phyloP scores from a whole-genome alignment of 2,888 invertebrate genomes.

The Balanococcus diminutus region DNA sequence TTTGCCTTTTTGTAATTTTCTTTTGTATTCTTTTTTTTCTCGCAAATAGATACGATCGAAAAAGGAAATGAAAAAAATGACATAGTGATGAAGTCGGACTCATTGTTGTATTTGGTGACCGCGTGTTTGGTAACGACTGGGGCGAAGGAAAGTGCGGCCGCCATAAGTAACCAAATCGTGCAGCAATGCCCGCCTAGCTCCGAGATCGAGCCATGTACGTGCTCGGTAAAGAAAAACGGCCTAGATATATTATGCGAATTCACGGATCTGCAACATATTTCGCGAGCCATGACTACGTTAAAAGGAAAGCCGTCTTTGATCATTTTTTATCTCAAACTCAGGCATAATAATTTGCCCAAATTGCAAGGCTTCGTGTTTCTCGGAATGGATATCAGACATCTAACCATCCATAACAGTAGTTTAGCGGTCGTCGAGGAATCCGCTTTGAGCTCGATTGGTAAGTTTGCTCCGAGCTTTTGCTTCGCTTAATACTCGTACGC shows the following conservation, averaged over 20 bases:
- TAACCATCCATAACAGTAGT: constrained; percentile 88
- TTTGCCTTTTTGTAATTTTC: too few species aligned
- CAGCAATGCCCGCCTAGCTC: constrained; percentile 72
- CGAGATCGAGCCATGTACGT: constrained; percentile 81
- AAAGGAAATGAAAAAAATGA: constrained; percentile 47
- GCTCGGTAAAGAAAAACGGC: constrained; percentile 85
- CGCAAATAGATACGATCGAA: constrained; percentile 18
- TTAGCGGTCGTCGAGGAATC: constrained; percentile 85
- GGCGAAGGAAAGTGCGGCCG: constrained; percentile 25
- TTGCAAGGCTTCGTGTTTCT: constrained; percentile 85
- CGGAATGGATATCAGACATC: constrained; percentile 84
- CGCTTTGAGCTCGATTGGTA: constrained; percentile 85
- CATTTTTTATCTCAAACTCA: constrained; percentile 85
- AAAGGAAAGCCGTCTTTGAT: constrained; percentile 78
- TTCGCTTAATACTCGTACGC: background rate
- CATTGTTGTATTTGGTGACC: constrained; percentile 49
- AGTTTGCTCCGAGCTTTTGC: constrained; percentile 60
- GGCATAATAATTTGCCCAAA: constrained; percentile 84
- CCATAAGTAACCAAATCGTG: constrained; percentile 53
- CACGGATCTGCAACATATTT: constrained; percentile 80
- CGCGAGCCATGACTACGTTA: constrained; percentile 78
- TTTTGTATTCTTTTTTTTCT: too few species aligned
- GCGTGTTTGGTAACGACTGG: constrained; percentile 38
- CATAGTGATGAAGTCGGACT: constrained; percentile 49
- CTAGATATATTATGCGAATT: constrained; percentile 88